phyloP scores from a whole-genome alignment of 1,140 invertebrate genomes.

The Drosophila elegans region DNA sequence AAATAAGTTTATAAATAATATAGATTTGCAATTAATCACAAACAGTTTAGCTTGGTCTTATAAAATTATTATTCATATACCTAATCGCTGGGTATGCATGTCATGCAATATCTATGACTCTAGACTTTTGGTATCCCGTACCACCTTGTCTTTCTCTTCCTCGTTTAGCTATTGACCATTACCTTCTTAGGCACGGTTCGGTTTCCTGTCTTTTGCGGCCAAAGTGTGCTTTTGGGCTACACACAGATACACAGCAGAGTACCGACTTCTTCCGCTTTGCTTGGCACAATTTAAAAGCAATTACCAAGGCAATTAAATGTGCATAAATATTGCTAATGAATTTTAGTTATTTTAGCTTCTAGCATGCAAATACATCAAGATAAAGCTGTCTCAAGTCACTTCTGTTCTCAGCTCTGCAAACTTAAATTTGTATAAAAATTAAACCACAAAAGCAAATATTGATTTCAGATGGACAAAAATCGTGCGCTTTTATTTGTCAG shows the following conservation, averaged over 20 bases:
- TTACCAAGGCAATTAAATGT: slow-evolving; percentile 68
- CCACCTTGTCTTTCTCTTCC: neutral
- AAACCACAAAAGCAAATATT: slow-evolving; percentile 3
- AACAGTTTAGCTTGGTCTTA: neutral
- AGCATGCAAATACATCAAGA: neutral
- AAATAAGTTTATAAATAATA: no score
- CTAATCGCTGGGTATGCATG: slow-evolving; percentile 9
- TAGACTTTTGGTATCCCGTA: neutral
- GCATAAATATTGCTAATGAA: slow-evolving; percentile 71
- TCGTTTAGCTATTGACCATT: slow-evolving; percentile 30
- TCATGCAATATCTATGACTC: slow-evolving; percentile 10
- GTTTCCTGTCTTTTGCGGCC: slow-evolving; percentile 60
- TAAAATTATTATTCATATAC: neutral
- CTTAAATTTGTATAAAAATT: slow-evolving; percentile 9
- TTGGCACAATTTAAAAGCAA: slow-evolving; percentile 63
- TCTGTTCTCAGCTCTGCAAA: neutral
- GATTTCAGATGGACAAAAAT: slow-evolving; percentile 15
- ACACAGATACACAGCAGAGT: slow-evolving; percentile 10
- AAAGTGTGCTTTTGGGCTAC: slow-evolving; percentile 58
- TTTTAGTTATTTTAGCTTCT: slow-evolving; percentile 29
- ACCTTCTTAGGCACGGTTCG: slow-evolving; percentile 56
- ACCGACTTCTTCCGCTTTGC: slow-evolving; percentile 34
- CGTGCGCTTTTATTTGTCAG: slow-evolving; percentile 24
- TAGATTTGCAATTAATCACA: no score
- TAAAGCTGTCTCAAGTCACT: no score